These are phyloP conservation scores for Drosophila repleta DNA, from an alignment of 1,140 invertebrate species.

Conservation along the genomic window DNA sequence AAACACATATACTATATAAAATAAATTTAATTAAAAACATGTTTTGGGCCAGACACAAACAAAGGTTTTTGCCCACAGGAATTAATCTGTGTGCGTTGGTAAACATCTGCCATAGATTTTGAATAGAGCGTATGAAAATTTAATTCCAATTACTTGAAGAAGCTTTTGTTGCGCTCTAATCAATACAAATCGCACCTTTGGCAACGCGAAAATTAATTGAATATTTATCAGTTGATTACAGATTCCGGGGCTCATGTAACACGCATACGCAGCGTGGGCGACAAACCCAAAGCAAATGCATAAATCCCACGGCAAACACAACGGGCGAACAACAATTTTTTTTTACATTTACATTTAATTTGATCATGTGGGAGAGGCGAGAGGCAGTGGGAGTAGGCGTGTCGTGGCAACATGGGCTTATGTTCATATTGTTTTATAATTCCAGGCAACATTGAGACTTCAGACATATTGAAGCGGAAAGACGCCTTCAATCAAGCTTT, in stretches of 20 bases:
- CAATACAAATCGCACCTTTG: slow-evolving; percentile 39
- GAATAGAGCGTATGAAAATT: slow-evolving; percentile 22
- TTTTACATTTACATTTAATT: slow-evolving; percentile 27
- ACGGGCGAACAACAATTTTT: not conserved
- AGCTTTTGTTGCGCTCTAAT: slow-evolving; percentile 6
- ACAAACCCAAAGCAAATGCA: slow-evolving; percentile 26
- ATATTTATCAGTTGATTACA: slow-evolving; percentile 55
- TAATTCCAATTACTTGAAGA: slow-evolving; percentile 30
- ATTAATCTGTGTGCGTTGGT: not conserved
- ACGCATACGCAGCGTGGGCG: slow-evolving; percentile 44
- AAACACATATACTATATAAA: too few species aligned
- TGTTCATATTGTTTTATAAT: slow-evolving; percentile 11
- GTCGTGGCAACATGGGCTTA: not conserved
- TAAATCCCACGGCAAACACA: slow-evolving; percentile 25
- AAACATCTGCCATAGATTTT: not conserved
- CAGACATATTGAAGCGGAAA: not conserved
- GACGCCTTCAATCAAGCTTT: slow-evolving; percentile 14
- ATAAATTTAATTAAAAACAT: too few species aligned
- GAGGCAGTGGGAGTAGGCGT: not conserved
- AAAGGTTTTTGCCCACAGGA: too few species aligned
- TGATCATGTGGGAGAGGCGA: slow-evolving; percentile 9
- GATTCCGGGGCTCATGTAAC: slow-evolving; percentile 45
- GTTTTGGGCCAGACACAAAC: too few species aligned
- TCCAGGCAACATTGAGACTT: slow-evolving; percentile 3
- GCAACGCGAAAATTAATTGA: slow-evolving; percentile 19